These are phyloP conservation scores for Smittia sp. DNA, from an alignment of 2,888 invertebrate genomes.

Conservation along the genomic window DNA sequence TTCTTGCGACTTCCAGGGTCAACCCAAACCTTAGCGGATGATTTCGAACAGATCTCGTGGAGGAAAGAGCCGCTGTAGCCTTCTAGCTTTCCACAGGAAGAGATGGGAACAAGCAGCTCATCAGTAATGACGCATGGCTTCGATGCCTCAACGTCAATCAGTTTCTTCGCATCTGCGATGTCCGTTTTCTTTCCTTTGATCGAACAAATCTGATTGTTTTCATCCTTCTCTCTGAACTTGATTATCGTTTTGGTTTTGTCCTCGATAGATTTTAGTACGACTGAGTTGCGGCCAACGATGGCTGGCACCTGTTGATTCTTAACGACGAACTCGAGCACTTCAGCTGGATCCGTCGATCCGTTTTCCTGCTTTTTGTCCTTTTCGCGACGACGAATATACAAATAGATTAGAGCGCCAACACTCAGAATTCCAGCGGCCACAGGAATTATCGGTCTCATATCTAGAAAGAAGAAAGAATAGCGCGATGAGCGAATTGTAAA, in stretches of 20 bases:
- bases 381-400: constrained; percentile 24
- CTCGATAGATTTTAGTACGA: constrained; percentile 73
- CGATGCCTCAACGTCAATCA: constrained; percentile 65
- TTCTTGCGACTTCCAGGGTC: constrained; percentile 53
- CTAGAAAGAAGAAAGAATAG: neutral
- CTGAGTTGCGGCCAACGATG: constrained; percentile 72
- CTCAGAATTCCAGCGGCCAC: constrained; percentile 28
- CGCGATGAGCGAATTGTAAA: neutral
- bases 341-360: neutral
- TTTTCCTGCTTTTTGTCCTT: constrained; percentile 27
- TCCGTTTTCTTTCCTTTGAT: constrained; percentile 68
- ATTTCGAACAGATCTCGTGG: constrained; percentile 65
- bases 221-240: constrained; percentile 58
- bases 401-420: constrained; percentile 26
- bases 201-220: constrained; percentile 61
- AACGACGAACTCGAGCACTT: constrained; percentile 21
- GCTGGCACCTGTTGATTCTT: constrained; percentile 55
- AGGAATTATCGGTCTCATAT: constrained; percentile 25
- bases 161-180: constrained; percentile 68
- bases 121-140: constrained; percentile 68
- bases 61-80: constrained; percentile 51
- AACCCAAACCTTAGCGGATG: constrained; percentile 71
- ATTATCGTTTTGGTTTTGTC: constrained; percentile 66
- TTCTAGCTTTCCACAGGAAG: constrained; percentile 69
- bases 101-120: constrained; percentile 64